Evolutionary conservation across 2,797 vertebrate genomes (phyloP), one percentile per base, ranked within the genome.

Genomic region (Sebastes steindachneri): DNA sequence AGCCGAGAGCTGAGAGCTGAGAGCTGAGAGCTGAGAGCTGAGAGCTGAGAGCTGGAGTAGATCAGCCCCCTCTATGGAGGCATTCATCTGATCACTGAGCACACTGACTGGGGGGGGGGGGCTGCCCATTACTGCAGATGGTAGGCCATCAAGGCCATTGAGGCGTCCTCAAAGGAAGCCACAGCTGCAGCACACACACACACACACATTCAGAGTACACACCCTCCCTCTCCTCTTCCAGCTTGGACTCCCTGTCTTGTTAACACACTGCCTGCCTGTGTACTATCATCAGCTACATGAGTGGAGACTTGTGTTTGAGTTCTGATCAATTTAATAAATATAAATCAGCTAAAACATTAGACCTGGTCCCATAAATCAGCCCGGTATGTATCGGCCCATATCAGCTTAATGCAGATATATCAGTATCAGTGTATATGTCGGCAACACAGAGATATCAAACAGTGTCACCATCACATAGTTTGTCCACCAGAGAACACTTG

Each of bases 41-140:
- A 28, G 29, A 31, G 29, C 9, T 33, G 33, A 74, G 57, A 60
- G 65, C 53, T 59, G 54, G 37, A 64, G 51, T 19, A 68, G 66
- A 78, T 73, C 67, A 53, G 33, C 37, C 9, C 64, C 23, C 72
- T 77, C 73, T 78, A 54, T 86, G 70, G 68, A 86, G 51, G 66
- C 87, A 88, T 91, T 90, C 85, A 90, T 91, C 80, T 86, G 75
- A 73, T 86, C 80, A 77, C 72, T 80, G 81, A 87, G 72, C 77
- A 74, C 73, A 75, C 68, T 79, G 29, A 83, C 86, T 88, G 10
- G 10, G 33, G 4, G 3, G 25, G 7, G 79, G 55, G 73, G 71
- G 69, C 82, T 88, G 74, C 68, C 80, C 80, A 84, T 83, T 70
- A 80, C 82, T 88, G 89, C 92, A 93, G 88, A 92, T 92, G 88